phyloP scores from a whole-genome alignment of 2,797 vertebrate genomes.

The Sebastes jordani region DNA sequence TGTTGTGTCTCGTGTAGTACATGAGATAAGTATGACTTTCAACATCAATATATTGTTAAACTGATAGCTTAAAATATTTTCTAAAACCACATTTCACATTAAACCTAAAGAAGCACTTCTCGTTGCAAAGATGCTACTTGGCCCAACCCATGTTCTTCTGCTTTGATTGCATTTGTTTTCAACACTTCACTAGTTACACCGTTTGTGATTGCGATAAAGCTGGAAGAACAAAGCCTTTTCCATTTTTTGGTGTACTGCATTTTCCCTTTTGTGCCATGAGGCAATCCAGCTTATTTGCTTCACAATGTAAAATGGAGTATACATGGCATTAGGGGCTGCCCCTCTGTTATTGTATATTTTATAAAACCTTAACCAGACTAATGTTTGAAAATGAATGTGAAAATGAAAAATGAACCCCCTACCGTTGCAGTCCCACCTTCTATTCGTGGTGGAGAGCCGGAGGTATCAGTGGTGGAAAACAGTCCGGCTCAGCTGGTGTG shows the following conservation, averaged over 20 bases:
- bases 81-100: neutral
- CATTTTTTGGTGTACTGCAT: neutral
- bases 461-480: slow-evolving; percentile 83
- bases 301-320: neutral
- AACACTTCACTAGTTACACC: neutral
- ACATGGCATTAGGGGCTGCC: neutral
- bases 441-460: slow-evolving; percentile 78
- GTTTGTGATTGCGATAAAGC: neutral
- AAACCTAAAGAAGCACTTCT: neutral
- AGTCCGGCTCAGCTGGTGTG: slow-evolving; percentile 86
- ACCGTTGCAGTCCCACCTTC: slow-evolving; percentile 88
- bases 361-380: neutral
- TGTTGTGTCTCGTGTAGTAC: neutral
- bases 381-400: neutral
- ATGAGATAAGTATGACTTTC: neutral
- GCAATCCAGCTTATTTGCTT: neutral
- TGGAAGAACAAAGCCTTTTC: neutral
- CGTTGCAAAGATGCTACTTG: neutral
- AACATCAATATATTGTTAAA: neutral
- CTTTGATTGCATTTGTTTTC: neutral
- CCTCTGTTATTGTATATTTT: neutral
- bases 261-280: neutral
- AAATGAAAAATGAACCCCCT: neutral
- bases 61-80: neutral
- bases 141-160: too few relatives aligned